These are phyloP conservation scores for Acanthis flammea DNA, from an alignment of 2,797 vertebrate genomes.

Conservation along the genomic window DNA sequence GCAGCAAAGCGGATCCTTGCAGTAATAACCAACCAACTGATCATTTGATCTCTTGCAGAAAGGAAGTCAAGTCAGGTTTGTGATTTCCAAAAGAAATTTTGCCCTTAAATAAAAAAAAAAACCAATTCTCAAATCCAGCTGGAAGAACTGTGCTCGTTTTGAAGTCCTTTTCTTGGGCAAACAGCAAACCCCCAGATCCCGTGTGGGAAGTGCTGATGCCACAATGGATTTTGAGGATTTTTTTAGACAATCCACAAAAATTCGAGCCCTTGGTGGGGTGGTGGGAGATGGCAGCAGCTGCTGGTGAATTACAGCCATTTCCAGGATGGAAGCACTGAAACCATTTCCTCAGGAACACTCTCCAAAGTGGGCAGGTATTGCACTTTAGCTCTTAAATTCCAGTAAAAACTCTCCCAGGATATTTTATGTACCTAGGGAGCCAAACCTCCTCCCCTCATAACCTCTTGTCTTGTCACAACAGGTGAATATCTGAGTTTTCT, in stretches of 20 bases:
- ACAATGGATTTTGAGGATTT: background rate
- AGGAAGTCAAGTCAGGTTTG: background rate
- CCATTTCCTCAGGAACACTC: background rate
- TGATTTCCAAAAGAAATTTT: background rate
- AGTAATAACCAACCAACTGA: background rate
- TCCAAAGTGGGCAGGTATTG: background rate
- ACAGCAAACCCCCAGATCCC: background rate
- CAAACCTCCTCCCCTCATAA: background rate
- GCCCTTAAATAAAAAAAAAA: background rate
- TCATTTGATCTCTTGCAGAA: background rate
- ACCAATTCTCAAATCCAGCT: background rate
- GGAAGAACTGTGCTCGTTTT: background rate
- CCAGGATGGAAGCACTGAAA: slow-evolving; percentile 17
- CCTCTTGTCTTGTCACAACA: background rate
- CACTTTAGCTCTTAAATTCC: background rate
- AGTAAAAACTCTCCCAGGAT: background rate
- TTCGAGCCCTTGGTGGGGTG: background rate
- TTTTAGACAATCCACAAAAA: background rate
- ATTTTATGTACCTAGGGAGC: background rate
- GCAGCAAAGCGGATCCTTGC: background rate
- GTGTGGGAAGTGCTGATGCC: background rate
- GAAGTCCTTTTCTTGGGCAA: background rate
- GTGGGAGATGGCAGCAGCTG: background rate
- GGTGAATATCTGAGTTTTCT: background rate
- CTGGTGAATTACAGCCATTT: background rate